phyloP scores from a whole-genome alignment of 1,140 invertebrate species.

The Palaemon carinicauda region DNA sequence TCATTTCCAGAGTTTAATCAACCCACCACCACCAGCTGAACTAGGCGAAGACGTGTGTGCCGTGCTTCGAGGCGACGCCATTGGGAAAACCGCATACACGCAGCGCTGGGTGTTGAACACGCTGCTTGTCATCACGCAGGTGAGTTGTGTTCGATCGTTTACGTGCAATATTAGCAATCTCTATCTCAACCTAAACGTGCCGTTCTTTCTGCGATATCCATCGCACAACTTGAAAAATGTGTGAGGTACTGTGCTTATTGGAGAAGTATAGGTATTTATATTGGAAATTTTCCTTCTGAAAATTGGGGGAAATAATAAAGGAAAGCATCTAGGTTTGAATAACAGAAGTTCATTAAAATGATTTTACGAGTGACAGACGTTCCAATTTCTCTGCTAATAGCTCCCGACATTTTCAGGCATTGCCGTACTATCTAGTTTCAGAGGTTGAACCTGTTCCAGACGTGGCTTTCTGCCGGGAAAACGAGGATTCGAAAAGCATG shows the following conservation, averaged over 20 bases:
- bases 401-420: neutral
- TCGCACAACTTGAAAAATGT: too few relatives aligned
- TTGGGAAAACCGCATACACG: slow-evolving; percentile 44
- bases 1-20: slow-evolving; percentile 17
- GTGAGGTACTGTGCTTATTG: too few relatives aligned
- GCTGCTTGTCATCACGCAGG: slow-evolving; percentile 43
- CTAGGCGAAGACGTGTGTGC: slow-evolving; percentile 40
- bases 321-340: neutral
- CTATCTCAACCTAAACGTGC: too few relatives aligned
- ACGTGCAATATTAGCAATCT: too few relatives aligned
- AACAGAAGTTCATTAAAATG: neutral
- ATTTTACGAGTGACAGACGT: neutral
- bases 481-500: too few relatives aligned
- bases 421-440: neutral
- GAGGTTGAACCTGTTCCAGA: neutral
- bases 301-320: too few relatives aligned
- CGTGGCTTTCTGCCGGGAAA: neutral
- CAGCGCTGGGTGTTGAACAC: slow-evolving; percentile 50
- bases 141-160: too few relatives aligned
- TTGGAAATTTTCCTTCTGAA: too few relatives aligned
- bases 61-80: slow-evolving; percentile 46
- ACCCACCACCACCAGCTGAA: slow-evolving; percentile 34
- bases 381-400: neutral
- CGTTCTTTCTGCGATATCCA: too few relatives aligned
- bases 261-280: too few relatives aligned